Base-by-base conservation (phyloP, 2,113 vertebrate species). In the Casuarius casuarius region DNA sequence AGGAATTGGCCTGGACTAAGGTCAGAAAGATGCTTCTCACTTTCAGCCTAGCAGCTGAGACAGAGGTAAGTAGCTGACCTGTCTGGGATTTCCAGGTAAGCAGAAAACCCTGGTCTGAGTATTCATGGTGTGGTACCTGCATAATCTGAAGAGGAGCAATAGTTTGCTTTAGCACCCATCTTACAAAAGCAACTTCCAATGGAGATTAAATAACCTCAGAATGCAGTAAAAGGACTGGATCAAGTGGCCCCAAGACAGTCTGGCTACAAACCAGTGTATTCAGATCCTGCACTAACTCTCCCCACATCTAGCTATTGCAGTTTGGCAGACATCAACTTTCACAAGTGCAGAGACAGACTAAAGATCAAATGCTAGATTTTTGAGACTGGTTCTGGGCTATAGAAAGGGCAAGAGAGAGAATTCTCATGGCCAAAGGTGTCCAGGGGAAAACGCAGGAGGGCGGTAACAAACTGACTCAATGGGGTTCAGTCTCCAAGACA, bases 391-490 rank as follows among this genome's bases (percentile, higher is more conserved):
- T 78, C 46, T 21, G 49, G 63, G 38, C 56, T 70, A 40, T 10
- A 49, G 54, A 70, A 85, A 31, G 6, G 26, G 16, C 22, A 48
- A 76, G 23, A 67, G 4, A 54, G 9, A 61, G 58, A 46, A 10
- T 56, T 84, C 35, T 80, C 18, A 16, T 21, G n/a, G 75, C 44
- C 79, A 71, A 59, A 56, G 42, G 5, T 65, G 12, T 31, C 38
- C 10, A 19, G 19, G 16, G 21, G 9, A 5, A 42, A 77, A 49
- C 10, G 49, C 38, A 70, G 25, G 54, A 84, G 29, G 59, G 42
- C 52, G 49, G 16, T 7, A 63, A 15, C 19, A 65, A 75, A 42
- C 0, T 0, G 17, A 70, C 31, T 54, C 2, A 0, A 3, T 28
- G 31, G 42, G 38, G 16, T 82, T 40, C 61, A 38, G 3, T 23